Evolutionary conservation across 2,113 vertebrate genomes (phyloP).

Genomic region (Morone chrysops): DNA sequence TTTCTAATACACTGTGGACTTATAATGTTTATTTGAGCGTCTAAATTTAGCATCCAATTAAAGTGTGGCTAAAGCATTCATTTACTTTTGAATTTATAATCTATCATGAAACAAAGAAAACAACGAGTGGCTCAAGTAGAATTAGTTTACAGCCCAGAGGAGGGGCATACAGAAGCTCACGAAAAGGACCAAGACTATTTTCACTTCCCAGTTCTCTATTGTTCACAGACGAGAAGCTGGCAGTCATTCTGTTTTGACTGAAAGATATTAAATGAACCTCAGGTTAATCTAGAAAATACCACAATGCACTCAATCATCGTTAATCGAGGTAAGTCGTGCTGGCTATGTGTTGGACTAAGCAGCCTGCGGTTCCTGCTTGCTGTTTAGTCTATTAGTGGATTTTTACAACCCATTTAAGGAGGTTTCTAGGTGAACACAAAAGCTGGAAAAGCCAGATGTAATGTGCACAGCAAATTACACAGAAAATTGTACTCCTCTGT

Average conservation of each 20-base stretch:
- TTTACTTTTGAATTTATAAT: slow-evolving; percentile 51
- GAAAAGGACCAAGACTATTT: neutral
- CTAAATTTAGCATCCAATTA: slow-evolving; percentile 73
- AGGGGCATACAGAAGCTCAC: slow-evolving; percentile 5
- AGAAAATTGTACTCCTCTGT: slow-evolving; percentile 35
- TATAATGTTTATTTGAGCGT: slow-evolving; percentile 26
- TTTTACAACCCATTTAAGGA: slow-evolving; percentile 60
- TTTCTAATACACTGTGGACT: slow-evolving; percentile 55
- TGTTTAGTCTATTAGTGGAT: slow-evolving; percentile 60
- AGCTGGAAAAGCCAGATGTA: slow-evolving; percentile 38
- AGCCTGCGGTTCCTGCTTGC: neutral
- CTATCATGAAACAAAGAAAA: slow-evolving; percentile 59
- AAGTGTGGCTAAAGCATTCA: slow-evolving; percentile 53
- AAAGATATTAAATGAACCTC: slow-evolving; percentile 60
- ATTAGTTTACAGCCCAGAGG: slow-evolving; percentile 47
- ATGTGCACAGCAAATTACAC: slow-evolving; percentile 47
- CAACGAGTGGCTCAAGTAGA: slow-evolving; percentile 46
- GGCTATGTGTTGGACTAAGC: slow-evolving; percentile 27
- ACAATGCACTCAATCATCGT: slow-evolving; percentile 36
- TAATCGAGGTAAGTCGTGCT: slow-evolving; percentile 43
- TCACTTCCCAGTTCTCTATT: slow-evolving; percentile 15
- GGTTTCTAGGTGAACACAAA: slow-evolving; percentile 57
- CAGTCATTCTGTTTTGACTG: slow-evolving; percentile 50
- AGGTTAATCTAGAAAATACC: slow-evolving; percentile 66
- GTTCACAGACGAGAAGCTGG: slow-evolving; percentile 25